Percentiles rank a stretch among this genome's conserved stretches.
These are phyloP conservation scores for Asteroscopus sphinx DNA, from an alignment of 2,888 invertebrate species.

Conservation along the genomic window DNA sequence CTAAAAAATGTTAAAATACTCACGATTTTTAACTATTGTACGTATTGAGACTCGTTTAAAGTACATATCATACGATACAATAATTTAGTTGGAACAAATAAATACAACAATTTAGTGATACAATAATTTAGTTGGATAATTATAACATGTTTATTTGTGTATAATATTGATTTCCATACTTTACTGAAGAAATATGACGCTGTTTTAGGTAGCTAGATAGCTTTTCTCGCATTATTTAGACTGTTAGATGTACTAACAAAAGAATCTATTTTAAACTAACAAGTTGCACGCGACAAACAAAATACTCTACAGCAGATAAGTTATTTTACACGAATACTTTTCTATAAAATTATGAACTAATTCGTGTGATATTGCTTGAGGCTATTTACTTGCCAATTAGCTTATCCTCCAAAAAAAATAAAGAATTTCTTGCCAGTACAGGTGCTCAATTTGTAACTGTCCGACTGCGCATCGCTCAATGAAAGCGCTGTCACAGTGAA, in stretches of 20 bases:
- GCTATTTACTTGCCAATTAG: constrained; percentile 40
- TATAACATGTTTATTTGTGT: constrained; percentile 19
- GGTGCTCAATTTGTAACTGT: constrained; percentile 31
- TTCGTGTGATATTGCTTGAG: constrained; percentile 30
- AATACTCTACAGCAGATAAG: constrained; percentile 18
- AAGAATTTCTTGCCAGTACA: constrained; percentile 22
- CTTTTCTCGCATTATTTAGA: constrained; percentile 24
- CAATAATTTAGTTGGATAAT: constrained; percentile 6
- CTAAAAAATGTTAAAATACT: too few relatives aligned
- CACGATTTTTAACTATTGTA: neutral
- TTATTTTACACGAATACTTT: constrained; percentile 11
- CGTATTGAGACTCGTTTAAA: constrained; percentile 31
- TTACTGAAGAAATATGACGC: constrained; percentile 8
- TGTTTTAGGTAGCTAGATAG: constrained; percentile 48
- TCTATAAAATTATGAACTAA: constrained; percentile 21
- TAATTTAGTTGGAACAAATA: too few relatives aligned
- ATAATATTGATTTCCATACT: constrained; percentile 7
- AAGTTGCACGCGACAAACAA: constrained; percentile 13
- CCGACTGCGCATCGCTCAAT: constrained; percentile 9
- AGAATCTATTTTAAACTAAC: constrained; percentile 1
- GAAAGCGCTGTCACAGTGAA: neutral
- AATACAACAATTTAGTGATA: constrained; percentile 37
- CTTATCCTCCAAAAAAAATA: constrained; percentile 15
- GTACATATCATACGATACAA: constrained; percentile 44
- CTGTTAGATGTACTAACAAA: constrained; percentile 6